Conservation (phyloP, 2,113 vertebrate genomes). For the Pseudopodoces humilis region DNA sequence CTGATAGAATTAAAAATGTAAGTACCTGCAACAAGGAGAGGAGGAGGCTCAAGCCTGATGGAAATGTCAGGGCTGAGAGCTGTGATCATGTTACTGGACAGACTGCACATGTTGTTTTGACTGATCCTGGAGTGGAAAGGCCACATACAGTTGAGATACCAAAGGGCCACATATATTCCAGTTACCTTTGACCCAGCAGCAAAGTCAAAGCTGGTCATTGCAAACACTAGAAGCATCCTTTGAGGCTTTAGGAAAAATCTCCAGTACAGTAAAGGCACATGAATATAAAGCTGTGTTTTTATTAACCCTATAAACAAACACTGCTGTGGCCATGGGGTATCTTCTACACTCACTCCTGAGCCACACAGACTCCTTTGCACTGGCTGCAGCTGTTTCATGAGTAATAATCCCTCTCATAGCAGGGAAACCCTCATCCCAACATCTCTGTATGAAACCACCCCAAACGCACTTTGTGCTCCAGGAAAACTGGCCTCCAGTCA, state of each 20-base stretch:
- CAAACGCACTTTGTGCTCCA: neutral
- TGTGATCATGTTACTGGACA: neutral
- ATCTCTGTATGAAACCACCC: neutral
- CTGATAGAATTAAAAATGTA: slow-evolving; percentile 12
- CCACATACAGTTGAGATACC: neutral
- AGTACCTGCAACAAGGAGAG: neutral
- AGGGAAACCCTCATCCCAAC: neutral
- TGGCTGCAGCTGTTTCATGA: neutral
- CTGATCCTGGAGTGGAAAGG: neutral
- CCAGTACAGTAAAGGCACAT: neutral
- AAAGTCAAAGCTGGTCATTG: neutral
- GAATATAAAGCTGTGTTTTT: neutral
- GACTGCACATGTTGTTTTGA: neutral
- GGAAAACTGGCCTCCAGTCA: neutral
- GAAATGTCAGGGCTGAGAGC: slow-evolving; percentile 7
- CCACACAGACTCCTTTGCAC: neutral
- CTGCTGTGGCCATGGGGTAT: neutral
- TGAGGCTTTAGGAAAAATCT: neutral
- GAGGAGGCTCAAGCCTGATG: neutral
- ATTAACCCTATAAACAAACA: neutral
- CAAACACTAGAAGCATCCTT: neutral
- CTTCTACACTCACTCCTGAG: neutral
- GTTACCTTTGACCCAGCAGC: neutral
- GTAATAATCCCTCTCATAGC: neutral
- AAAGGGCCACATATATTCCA: neutral